Base-by-base conservation (phyloP, 2,797 vertebrate genomes). In the Helarctos malayanus region DNA sequence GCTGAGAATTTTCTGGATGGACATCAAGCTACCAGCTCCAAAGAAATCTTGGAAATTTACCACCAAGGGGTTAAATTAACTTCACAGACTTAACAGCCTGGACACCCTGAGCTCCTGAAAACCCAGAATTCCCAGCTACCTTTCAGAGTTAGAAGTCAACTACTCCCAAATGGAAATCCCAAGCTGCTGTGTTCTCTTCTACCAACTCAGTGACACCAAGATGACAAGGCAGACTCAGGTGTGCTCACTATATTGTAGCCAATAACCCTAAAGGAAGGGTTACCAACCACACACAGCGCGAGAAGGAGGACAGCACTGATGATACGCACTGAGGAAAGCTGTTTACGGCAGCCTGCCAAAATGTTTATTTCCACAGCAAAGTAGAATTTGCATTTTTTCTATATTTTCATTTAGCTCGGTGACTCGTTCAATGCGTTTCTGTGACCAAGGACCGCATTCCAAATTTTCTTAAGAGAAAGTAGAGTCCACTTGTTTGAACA, bases 401-500 rank as follows among this genome's bases (percentile, higher is more conserved):
- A 12, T 56, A 54, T 79, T 93, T 86, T 45, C 82, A 41, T 52
- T n/a, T 38, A 78, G 54, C 82, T 92, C 2, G 1, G 38, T 27
- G 80, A 76, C 75, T 23, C 0, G 41, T 2, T 15, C 3, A 7
- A 38, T 2, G 8, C 0, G 18, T 56, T 38, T 75, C 89, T 92
- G 45, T 73, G 68, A 93, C 73, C 54, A 93, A 96, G 86, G 83
- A 59, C 92, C 1, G 0, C 69, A 71, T 91, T 90, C 92, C 94
- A 73, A 38, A 47, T 63, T 85, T 69, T 78, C 81, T 65, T 14
- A 35, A 79, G 88, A 73, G 73, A 80, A 94, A 84, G 63, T 0
- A 54, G 41, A 35, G 35, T 52, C 41, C 15, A 73, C 97, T 21
- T 88, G 96, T 90, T 65, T 81, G 88, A 73, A 92, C 97, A 83